Percentiles rank a stretch among this genome's conserved stretches.
Evolutionary conservation across 2,888 invertebrate genomes (phyloP).

Genomic region (Lepetodrilus schrolli): DNA sequence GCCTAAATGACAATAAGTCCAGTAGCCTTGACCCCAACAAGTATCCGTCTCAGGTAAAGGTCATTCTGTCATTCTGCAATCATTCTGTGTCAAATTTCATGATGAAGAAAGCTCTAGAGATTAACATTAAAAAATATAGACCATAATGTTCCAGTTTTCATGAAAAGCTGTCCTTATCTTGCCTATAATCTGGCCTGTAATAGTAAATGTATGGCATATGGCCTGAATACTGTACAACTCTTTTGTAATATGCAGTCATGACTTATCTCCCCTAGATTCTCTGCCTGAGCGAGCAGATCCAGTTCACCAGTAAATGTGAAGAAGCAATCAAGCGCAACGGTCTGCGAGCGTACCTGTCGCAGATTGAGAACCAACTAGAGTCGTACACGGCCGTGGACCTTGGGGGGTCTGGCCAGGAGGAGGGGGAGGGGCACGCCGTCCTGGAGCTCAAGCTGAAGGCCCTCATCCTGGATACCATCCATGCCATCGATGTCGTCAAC

Average conservation of each 20-base stretch:
- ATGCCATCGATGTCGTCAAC: conserved; percentile 89
- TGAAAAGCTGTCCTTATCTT: too few species aligned
- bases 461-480: conserved; percentile 93
- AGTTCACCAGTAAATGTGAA: conserved; percentile 90
- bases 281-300: conserved; percentile 88
- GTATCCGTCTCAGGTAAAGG: conserved; percentile 82
- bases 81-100: too few species aligned
- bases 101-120: too few species aligned
- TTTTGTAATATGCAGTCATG: too few species aligned
- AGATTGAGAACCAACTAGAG: conserved; percentile 75
- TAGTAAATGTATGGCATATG: too few species aligned
- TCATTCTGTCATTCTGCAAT: too few species aligned
- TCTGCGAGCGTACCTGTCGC: conserved; percentile 68
- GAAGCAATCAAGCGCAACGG: conserved; percentile 82
- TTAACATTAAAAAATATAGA: too few species aligned
- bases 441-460: conserved; percentile 91
- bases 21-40: conserved; percentile 79
- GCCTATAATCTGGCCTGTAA: too few species aligned
- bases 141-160: too few species aligned
- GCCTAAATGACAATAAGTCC: conserved; percentile 77
- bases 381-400: conserved; percentile 75
- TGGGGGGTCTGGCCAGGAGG: conserved; percentile 58
- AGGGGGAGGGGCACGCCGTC: conserved; percentile 74
- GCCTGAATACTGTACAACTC: too few species aligned
- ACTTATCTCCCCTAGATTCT: conserved; percentile 79